These are phyloP conservation scores for Himalopsyche tibetana DNA, from an alignment of 2,888 invertebrate species.

Conservation along the genomic window DNA sequence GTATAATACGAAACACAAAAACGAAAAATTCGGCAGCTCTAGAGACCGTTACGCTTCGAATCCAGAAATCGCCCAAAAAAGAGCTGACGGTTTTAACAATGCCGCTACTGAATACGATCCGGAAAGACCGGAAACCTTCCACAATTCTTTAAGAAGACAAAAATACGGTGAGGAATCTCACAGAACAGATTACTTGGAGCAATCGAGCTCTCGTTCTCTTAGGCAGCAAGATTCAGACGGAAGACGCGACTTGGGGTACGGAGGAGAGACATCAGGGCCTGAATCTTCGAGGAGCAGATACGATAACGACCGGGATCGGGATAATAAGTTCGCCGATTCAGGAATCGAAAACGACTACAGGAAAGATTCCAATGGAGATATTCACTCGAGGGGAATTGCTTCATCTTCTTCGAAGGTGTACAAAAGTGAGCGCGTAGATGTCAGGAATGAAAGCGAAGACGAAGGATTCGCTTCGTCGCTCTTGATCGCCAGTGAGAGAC, in stretches of 20 bases:
- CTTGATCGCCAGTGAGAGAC: slow-evolving; percentile 84
- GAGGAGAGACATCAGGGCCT: slow-evolving; percentile 72
- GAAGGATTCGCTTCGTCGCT: slow-evolving; percentile 83
- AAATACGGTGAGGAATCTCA: slow-evolving; percentile 73
- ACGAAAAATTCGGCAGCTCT: slow-evolving; percentile 73
- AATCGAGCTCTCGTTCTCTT: slow-evolving; percentile 69
- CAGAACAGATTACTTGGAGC: slow-evolving; percentile 62
- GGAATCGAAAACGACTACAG: slow-evolving; percentile 89
- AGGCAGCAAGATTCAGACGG: slow-evolving; percentile 71
- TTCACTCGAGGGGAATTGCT: slow-evolving; percentile 70
- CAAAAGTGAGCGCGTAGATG: slow-evolving; percentile 67
- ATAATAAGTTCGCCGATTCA: slow-evolving; percentile 84
- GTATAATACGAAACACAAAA: slow-evolving; percentile 72
- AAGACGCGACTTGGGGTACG: slow-evolving; percentile 76
- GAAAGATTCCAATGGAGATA: slow-evolving; percentile 81
- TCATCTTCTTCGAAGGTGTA: slow-evolving; percentile 59
- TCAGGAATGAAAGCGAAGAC: slow-evolving; percentile 81
- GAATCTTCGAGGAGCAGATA: slow-evolving; percentile 72
- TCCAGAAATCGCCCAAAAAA: slow-evolving; percentile 78
- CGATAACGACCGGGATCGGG: slow-evolving; percentile 75
- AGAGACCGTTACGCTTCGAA: slow-evolving; percentile 79
- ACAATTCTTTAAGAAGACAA: slow-evolving; percentile 80
- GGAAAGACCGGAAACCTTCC: slow-evolving; percentile 75
- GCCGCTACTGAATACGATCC: slow-evolving; percentile 73
- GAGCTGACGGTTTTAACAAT: slow-evolving; percentile 72